Percentiles rank a stretch among this genome's conserved stretches.
These are phyloP conservation scores for Callionymus lyra DNA, from an alignment of 2,113 vertebrate species.

Conservation along the genomic window DNA sequence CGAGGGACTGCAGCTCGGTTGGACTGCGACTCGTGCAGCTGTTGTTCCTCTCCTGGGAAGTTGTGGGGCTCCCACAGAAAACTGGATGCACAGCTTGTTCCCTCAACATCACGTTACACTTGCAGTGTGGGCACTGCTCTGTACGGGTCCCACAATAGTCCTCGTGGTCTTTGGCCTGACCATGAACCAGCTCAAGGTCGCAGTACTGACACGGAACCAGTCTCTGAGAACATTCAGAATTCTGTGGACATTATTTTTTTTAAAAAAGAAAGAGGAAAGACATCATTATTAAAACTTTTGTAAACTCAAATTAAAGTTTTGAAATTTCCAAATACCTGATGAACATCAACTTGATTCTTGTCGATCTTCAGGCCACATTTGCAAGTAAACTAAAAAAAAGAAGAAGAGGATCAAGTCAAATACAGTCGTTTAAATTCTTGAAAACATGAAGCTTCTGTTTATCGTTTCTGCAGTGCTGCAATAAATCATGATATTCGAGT, in stretches of 20 bases:
- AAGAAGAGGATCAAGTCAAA: not conserved
- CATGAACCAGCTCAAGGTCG: constrained; percentile 77
- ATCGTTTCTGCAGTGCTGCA: not conserved
- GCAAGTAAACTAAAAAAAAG: constrained; percentile 75
- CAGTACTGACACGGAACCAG: constrained; percentile 82
- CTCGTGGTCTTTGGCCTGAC: constrained; percentile 80
- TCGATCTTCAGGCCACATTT: constrained; percentile 87
- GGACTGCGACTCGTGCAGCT: constrained; percentile 27
- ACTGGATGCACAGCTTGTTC: constrained; percentile 75
- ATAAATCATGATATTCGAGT: too few species aligned
- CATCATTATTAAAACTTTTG: too few species aligned
- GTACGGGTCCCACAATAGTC: constrained; percentile 88
- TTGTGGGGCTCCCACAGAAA: constrained; percentile 68
- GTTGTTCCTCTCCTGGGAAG: constrained; percentile 53
- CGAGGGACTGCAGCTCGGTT: constrained; percentile 37
- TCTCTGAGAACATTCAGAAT: constrained; percentile 75
- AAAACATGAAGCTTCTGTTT: not conserved
- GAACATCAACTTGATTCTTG: constrained; percentile 72
- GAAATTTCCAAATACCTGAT: constrained; percentile 70
- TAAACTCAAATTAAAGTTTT: too few species aligned
- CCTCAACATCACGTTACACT: constrained; percentile 76
- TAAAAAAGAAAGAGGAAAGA: too few species aligned
- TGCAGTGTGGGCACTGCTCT: constrained; percentile 76
- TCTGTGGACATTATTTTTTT: too few species aligned
- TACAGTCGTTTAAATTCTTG: too few species aligned